These are phyloP conservation scores for Threskiornis aethiopicus DNA, from an alignment of 2,797 vertebrate species.

Conservation along the genomic window DNA sequence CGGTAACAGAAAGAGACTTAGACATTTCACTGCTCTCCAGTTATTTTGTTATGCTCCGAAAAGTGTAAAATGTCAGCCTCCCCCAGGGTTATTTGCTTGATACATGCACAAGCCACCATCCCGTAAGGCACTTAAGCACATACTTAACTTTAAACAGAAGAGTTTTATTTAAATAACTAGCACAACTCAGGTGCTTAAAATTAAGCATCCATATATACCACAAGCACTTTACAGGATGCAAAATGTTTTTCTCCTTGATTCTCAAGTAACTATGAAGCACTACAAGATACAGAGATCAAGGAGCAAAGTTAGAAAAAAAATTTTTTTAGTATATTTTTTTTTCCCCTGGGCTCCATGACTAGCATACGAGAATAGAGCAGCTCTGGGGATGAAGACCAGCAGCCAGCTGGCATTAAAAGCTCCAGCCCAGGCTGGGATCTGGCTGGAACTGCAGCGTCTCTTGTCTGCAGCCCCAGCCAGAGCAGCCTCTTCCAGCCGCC, in stretches of 20 bases:
- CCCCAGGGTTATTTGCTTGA: background rate
- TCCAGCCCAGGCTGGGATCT: background rate
- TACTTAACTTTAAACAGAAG: background rate
- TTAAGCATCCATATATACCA: background rate
- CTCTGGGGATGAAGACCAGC: background rate
- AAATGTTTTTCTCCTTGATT: background rate
- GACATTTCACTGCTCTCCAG: background rate
- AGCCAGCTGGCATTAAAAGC: background rate
- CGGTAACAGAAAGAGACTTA: background rate
- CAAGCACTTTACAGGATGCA: background rate
- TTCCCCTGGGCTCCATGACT: background rate
- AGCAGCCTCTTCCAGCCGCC: background rate
- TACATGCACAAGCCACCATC: background rate
- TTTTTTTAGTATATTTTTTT: background rate
- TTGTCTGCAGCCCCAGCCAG: background rate
- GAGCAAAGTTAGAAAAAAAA: background rate
- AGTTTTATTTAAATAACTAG: background rate
- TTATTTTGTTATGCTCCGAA: background rate
- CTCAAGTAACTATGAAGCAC: background rate
- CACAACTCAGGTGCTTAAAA: background rate
- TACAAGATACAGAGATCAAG: background rate
- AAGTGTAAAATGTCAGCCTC: background rate
- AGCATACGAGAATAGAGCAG: background rate
- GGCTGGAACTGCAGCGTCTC: background rate
- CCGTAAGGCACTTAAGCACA: background rate